Evolutionary conservation across 2,888 invertebrate species (phyloP), one percentile per base, ranked within the genome.

Genomic region (Cyclophora punctaria): DNA sequence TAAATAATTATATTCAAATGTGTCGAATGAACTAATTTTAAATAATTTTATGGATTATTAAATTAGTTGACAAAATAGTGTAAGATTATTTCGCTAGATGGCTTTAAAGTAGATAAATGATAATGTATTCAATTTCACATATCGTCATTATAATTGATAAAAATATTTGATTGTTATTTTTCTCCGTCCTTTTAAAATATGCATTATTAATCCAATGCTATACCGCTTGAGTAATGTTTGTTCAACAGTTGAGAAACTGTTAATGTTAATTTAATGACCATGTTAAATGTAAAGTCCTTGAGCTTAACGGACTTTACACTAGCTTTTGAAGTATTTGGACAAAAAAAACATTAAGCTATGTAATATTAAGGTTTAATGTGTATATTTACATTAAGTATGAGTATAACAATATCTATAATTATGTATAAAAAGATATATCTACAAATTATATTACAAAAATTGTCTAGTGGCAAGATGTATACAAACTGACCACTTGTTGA

Each of bases 321-420:
- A 5, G 5, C 37, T 37, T 37, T 20, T 37, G 5, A 37, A 37
- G 37, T 37, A 20, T 20, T 37, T 37, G 5, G 5, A 37, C 5
- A 37, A 37, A 37, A 37, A 37, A 37, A 37, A 37, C 37, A 37
- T 37, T 20, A 20, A 37, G 37, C 37, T 34, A 3, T 34, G 33
- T 44, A 44, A 45, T 45, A 46, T 20, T 46, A 44, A 37, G n/a
- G 1, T 33, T 45, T 53, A 37, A 48, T 57, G 41, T 47, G 49
- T 48, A 40, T 62, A 59, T 62, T 56, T 62, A 62, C 58, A 58
- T 50, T 48, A 53, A 44, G 47, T 52, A 53, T 41, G 50, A 50
- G 44, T 49, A 52, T 45, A 50, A 52, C 48, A 7, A 46, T 50
- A 2, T 48, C 41, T 49, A 52, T 45, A 50, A 52, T 48, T 7